Evolutionary conservation across 2,888 invertebrate genomes (phyloP).

Genomic region (Acanthoscelides obtectus): DNA sequence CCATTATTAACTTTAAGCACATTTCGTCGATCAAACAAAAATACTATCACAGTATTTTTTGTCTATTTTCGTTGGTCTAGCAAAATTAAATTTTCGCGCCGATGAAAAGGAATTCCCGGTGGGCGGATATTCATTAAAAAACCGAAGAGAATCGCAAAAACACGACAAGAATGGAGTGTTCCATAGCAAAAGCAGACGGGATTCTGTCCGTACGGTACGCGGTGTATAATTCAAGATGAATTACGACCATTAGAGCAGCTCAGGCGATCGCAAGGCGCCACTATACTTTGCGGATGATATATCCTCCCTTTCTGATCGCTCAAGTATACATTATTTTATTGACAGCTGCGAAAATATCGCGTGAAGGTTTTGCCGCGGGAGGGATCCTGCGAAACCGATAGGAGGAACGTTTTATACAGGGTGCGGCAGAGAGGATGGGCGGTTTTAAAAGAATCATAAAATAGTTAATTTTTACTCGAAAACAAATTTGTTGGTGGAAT

Average conservation of each 20-base stretch:
- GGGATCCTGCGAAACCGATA: too few species aligned
- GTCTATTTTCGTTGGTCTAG: too few species aligned
- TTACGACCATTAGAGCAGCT: not conserved
- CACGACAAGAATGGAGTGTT: not conserved
- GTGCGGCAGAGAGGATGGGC: too few species aligned
- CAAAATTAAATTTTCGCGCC: not conserved
- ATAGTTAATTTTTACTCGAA: too few species aligned
- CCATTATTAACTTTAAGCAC: too few species aligned
- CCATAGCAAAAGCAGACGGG: not conserved
- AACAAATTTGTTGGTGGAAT: too few species aligned
- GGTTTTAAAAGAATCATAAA: too few species aligned
- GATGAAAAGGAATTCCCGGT: not conserved
- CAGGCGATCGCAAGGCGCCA: not conserved
- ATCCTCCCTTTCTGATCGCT: not conserved
- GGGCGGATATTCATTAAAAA: not conserved
- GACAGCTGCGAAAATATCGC: not conserved
- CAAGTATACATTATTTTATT: not conserved
- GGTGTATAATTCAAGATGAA: not conserved
- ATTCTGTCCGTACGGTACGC: not conserved
- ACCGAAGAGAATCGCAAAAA: not conserved
- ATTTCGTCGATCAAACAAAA: too few species aligned
- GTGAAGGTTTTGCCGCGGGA: not conserved
- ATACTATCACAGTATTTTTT: too few species aligned
- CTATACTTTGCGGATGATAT: not conserved
- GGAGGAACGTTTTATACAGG: too few species aligned